A percentile compares a stretch with the other conserved stretches of the same genome.
phyloP scores from a whole-genome alignment of 2,797 vertebrate species.

The Champsocephalus gunnari region DNA sequence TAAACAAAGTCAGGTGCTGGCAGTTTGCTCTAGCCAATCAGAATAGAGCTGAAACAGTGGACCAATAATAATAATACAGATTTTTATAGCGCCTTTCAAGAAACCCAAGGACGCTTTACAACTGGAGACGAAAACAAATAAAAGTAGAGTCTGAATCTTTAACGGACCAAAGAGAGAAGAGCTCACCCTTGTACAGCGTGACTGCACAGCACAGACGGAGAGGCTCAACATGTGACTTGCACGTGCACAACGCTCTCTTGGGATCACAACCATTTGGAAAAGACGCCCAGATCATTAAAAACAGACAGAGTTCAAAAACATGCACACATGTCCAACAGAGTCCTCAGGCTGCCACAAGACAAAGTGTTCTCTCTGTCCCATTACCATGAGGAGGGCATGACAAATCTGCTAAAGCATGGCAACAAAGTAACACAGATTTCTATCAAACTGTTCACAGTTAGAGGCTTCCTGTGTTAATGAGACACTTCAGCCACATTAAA shows the following conservation, averaged over 20 bases:
- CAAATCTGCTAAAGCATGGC: conserved; percentile 9
- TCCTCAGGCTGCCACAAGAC: conserved; percentile 21
- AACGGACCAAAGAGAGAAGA: conserved; percentile 16
- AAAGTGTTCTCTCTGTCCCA: conserved; percentile 27
- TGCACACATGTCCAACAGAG: background rate
- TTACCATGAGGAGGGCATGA: conserved; percentile 16
- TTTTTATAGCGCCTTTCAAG: too few species aligned
- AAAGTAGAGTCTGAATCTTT: background rate
- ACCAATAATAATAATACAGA: background rate
- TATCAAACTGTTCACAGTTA: conserved; percentile 11
- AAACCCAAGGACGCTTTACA: too few species aligned
- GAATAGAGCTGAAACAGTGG: conserved; percentile 2
- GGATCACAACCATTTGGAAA: conserved; percentile 39
- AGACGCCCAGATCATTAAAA: conserved; percentile 28
- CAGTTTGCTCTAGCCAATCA: conserved; percentile 21
- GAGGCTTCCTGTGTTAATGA: background rate
- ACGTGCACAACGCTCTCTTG: conserved; percentile 24
- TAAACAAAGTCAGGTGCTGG: conserved; percentile 58
- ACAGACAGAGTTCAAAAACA: conserved; percentile 34
- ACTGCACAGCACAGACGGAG: conserved; percentile 34
- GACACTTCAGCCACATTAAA: too few species aligned
- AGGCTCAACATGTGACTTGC: conserved; percentile 67
- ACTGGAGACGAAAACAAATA: background rate
- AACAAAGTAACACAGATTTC: conserved; percentile 33
- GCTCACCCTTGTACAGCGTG: conserved; percentile 65